These are phyloP conservation scores for Salpingus planirostris DNA, from an alignment of 2,888 invertebrate genomes.

Conservation along the genomic window DNA sequence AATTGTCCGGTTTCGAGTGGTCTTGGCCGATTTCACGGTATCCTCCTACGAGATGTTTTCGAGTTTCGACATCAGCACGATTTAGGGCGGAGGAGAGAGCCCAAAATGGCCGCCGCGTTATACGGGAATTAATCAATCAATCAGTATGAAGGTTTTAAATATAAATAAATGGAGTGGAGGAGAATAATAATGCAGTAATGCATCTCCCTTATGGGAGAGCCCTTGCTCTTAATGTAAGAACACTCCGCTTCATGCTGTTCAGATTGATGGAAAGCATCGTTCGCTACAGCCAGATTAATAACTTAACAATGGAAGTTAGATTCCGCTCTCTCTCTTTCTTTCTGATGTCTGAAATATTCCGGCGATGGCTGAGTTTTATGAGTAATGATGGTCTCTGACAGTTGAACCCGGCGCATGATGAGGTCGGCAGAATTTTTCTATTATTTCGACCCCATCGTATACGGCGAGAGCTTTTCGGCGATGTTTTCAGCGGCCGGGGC, in stretches of 20 bases:
- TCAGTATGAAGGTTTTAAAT: slow-evolving; percentile 17
- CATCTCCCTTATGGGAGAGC: slow-evolving; percentile 17
- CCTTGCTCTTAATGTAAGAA: slow-evolving; percentile 29
- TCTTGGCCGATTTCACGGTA: not conserved
- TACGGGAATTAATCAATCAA: slow-evolving; percentile 12
- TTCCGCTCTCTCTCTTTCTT: slow-evolving; percentile 31
- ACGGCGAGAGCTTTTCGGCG: too few species aligned
- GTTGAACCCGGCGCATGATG: slow-evolving; percentile 33
- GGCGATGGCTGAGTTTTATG: slow-evolving; percentile 35
- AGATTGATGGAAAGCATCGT: slow-evolving; percentile 31
- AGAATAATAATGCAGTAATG: slow-evolving; percentile 19
- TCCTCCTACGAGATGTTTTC: not conserved
- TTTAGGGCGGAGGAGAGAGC: not conserved
- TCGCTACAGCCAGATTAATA: slow-evolving; percentile 35
- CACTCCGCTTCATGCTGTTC: slow-evolving; percentile 31
- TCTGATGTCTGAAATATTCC: slow-evolving; percentile 35
- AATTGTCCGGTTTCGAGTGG: slow-evolving; percentile 13
- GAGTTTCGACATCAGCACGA: not conserved
- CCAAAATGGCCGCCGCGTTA: not conserved
- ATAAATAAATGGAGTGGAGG: slow-evolving; percentile 19
- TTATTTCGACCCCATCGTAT: slow-evolving; percentile 12
- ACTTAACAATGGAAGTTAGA: slow-evolving; percentile 38
- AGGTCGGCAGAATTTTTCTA: slow-evolving; percentile 38
- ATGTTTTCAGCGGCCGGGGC: too few species aligned
- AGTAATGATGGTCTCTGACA: slow-evolving; percentile 40